Evolutionary conservation across 2,113 vertebrate genomes (phyloP), one percentile per base, ranked within the genome.

Genomic region (Otus sunia): DNA sequence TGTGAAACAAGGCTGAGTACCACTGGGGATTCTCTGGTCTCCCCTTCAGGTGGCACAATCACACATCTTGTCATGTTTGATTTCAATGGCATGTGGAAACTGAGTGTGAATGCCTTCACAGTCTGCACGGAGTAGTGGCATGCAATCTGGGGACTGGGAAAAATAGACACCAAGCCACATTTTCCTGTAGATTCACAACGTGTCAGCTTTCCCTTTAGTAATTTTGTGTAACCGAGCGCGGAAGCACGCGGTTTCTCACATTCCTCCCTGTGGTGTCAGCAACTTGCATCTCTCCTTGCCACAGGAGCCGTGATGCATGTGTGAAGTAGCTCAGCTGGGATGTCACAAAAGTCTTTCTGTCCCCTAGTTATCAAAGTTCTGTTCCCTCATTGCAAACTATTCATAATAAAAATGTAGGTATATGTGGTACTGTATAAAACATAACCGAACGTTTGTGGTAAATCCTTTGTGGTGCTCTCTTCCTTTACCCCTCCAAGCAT

Each of bases 361-460:
- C 53, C 47, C 41, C 15, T 30, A 15, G 12, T 68, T 37, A 23
- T 2, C 66, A 59, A 52, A 85, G 36, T 12, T 59, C 55, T n/a
- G 11, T 14, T 59, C 36, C 27, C 25, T 71, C 23, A 21, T 34
- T 41, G 32, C 41, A 45, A 86, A 4, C 26, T 75, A 1, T 12
- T 30, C 6, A 2, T 32, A 12, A 37, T 6, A 8, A 20, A 47
- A 47, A 26, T 3, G 5, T 10, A 5, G 2, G 6, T 6, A 1
- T 15, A 10, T 2, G 12, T 36, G 58, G 10, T n/a, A 5, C 4
- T 3, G 21, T 41, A 9, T 30, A 26, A 85, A 82, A 50, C 3
- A 1, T 5, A 6, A 36, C 23, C 16, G n/a, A 27, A 34, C 0
- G 0, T 17, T 5, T 39, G 23, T 56, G 29, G 20, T 36, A 18